Evolutionary conservation across 1,140 invertebrate species (phyloP).

Genomic region (Hormaphis cornu): DNA sequence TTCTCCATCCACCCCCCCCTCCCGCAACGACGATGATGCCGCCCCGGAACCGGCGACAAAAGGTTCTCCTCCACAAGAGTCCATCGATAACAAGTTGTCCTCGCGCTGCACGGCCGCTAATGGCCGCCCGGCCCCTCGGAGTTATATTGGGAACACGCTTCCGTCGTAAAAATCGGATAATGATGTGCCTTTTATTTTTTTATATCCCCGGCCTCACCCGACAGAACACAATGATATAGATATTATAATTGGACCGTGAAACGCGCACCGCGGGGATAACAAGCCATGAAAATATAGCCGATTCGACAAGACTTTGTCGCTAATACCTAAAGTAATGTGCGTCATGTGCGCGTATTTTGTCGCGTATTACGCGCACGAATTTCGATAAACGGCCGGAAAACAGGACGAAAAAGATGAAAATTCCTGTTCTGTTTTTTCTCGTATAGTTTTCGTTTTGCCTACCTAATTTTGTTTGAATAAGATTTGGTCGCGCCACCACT

Average conservation of each 20-base stretch:
- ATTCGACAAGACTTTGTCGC: conserved; percentile 4
- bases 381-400: too few relatives aligned
- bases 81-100: conserved; percentile 15
- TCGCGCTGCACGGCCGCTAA: not conserved
- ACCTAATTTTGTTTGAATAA: too few relatives aligned
- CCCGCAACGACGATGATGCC: not conserved
- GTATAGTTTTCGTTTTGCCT: too few relatives aligned
- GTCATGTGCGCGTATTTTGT: too few relatives aligned
- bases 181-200: conserved; percentile 1
- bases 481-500: too few relatives aligned
- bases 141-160: conserved; percentile 11
- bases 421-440: too few relatives aligned
- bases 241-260: conserved; percentile 12
- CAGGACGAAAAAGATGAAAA: too few relatives aligned
- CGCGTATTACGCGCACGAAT: too few relatives aligned
- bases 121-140: not conserved
- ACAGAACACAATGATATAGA: too few relatives aligned
- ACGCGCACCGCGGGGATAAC: conserved; percentile 2
- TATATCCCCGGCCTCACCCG: not conserved
- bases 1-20: too few relatives aligned
- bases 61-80: too few relatives aligned
- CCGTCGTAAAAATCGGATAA: conserved; percentile 14
- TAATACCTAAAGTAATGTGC: too few relatives aligned
- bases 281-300: conserved; percentile 8
- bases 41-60: not conserved